These are phyloP conservation scores for Cheumatopsyche charites DNA, from an alignment of 1,140 invertebrate genomes.

Conservation along the genomic window DNA sequence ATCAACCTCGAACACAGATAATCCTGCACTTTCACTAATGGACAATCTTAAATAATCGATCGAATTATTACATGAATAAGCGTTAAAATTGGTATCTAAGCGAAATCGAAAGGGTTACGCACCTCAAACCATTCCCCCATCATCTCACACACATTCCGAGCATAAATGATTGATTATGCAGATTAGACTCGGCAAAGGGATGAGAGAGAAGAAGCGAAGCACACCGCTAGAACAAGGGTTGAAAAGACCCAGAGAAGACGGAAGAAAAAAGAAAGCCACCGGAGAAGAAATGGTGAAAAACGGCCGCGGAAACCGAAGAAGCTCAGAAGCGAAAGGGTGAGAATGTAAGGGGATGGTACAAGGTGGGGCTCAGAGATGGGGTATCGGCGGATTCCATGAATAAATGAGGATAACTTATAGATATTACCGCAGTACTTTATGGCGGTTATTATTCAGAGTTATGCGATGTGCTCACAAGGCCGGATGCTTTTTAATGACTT, in stretches of 20 bases:
- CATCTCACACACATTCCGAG: conserved; percentile 12
- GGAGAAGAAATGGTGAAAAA: conserved; percentile 19
- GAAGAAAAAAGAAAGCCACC: conserved; percentile 1
- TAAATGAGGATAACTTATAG: conserved; percentile 43
- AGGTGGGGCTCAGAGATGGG: conserved; percentile 5
- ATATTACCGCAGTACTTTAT: conserved; percentile 43
- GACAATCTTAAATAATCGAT: conserved; percentile 21
- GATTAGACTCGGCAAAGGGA: conserved; percentile 20
- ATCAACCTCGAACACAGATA: too few relatives aligned
- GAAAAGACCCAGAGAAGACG: neutral
- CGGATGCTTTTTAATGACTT: conserved; percentile 43
- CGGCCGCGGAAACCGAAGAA: neutral
- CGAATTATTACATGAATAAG: neutral
- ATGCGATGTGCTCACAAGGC: conserved; percentile 40
- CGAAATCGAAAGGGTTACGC: neutral
- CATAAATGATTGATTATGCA: conserved; percentile 38
- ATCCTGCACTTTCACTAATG: conserved; percentile 1
- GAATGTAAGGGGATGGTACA: conserved; percentile 13
- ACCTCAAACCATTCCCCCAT: neutral
- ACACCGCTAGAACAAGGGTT: neutral
- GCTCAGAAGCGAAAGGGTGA: conserved; percentile 3
- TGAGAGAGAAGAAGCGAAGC: neutral
- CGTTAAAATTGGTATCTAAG: conserved; percentile 1
- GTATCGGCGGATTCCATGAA: conserved; percentile 40
- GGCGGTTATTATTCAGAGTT: conserved; percentile 45